Base-by-base conservation (phyloP, 2,888 invertebrate genomes). In the Harpagoxenus sublaevis region DNA sequence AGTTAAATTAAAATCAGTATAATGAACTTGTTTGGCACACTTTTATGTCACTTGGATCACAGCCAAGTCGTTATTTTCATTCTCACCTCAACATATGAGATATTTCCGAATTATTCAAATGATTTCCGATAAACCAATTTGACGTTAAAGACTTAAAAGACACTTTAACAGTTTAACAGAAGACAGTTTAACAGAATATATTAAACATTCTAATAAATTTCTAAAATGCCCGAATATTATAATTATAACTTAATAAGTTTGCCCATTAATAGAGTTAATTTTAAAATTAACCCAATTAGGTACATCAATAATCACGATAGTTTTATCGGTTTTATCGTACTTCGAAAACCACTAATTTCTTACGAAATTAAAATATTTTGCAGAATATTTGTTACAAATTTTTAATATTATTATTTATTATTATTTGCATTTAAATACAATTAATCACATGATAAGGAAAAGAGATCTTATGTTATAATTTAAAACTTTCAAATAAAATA, bases 31-130 rank as follows among this genome's bases (percentile, higher is more conserved):
- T 23, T 45, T 28, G 0, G 1, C 28, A 45, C 4, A 48, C 28
- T 79, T 71, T 62, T 28, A 48, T 71, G 39, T 60, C 28, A 3
- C 39, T 71, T 79, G 71, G 71, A 71, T 39, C 18, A 12, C 28
- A 60, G 71, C 45, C 57, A 51, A 60, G 23, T 60, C 42, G 15
- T 78, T 78, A 78, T 78, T 68, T 78, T 42, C 55, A n/a, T n/a
- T 66, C 60, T 60, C 45, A 3, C 12, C 48, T 62, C 23, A 6
- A 60, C 45, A 9, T 57, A 23, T 48, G 48, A 51, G 35, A 60
- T 70, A 71, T 81, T 81, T 71, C 51, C 39, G 28, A 62, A 62
- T 81, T 79, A 70, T 79, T 81, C 48, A 48, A 60, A 60, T 18
- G 23, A 51, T 18, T 81, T 81, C 28, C n/a, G 57, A n/a, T 23